Conservation (phyloP, 2,113 vertebrate species). For the Sapajus apella region DNA sequence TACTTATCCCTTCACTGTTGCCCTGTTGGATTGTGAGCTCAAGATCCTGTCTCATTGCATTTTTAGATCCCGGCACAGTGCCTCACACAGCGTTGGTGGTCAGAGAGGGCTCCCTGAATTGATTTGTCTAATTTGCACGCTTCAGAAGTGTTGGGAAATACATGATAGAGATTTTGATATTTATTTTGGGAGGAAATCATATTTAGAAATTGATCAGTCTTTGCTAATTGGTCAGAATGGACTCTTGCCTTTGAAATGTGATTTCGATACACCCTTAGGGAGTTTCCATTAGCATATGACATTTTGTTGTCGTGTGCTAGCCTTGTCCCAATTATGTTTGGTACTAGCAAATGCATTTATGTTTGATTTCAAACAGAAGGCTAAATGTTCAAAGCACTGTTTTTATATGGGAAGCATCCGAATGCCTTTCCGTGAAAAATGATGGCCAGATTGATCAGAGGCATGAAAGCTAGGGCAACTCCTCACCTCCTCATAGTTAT, state of each 20-base stretch:
- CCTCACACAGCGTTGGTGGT: not conserved
- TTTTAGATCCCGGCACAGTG: not conserved
- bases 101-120: not conserved
- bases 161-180: slow-evolving; percentile 36
- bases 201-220: slow-evolving; percentile 63
- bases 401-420: not conserved
- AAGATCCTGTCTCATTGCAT: not conserved
- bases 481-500: not conserved
- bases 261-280: not conserved
- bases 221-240: slow-evolving; percentile 59
- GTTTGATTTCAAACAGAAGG: slow-evolving; percentile 34
- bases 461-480: fast-evolving
- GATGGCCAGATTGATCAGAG: not conserved
- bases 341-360: not conserved
- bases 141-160: not conserved
- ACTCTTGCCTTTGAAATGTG: slow-evolving; percentile 49
- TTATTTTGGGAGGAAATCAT: slow-evolving; percentile 45
- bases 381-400: not conserved
- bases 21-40: not conserved
- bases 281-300: slow-evolving; percentile 39
- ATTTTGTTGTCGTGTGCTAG: not conserved
- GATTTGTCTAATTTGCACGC: slow-evolving; percentile 15
- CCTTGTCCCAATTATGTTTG: not conserved
- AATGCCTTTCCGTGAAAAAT: not conserved
- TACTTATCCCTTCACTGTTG: not conserved